Conservation (phyloP, 1,140 invertebrate species). For the Aphelinus atriplicis region DNA sequence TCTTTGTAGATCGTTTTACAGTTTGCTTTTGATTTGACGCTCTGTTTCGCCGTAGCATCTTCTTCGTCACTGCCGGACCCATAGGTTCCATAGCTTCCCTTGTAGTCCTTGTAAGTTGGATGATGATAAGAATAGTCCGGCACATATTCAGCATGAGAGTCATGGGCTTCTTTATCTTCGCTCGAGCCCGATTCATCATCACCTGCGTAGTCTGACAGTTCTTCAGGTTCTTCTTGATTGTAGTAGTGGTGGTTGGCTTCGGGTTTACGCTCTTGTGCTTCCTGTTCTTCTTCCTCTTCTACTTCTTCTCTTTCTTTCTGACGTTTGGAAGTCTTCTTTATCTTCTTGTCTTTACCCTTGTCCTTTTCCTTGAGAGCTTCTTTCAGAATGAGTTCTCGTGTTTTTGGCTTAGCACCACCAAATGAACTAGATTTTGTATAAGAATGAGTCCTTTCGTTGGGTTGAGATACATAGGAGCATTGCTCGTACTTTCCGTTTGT, state of each 20-base stretch:
- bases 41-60: not conserved
- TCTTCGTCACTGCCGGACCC: constrained; percentile 1
- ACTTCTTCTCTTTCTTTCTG: constrained; percentile 15
- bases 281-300: not conserved
- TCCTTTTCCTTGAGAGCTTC: not conserved
- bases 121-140: constrained; percentile 24
- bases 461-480: constrained; percentile 74
- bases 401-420: constrained; percentile 40
- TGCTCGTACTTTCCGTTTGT: constrained; percentile 79
- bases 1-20: constrained; percentile 65
- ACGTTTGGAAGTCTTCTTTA: constrained; percentile 30
- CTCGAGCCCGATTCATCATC: not conserved
- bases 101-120: constrained; percentile 20
- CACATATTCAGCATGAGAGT: constrained; percentile 3
- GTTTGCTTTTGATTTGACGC: not conserved
- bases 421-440: constrained; percentile 58
- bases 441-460: constrained; percentile 55
- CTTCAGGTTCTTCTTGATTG: not conserved
- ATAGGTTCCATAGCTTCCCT: not conserved
- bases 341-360: not conserved
- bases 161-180: constrained; percentile 21
- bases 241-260: not conserved
- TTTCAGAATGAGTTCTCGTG: constrained; percentile 22
- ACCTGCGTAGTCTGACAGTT: not conserved
- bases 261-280: not conserved